These are phyloP conservation scores for Leptobrachium ailaonicum DNA, from an alignment of 2,113 vertebrate species.

Conservation along the genomic window DNA sequence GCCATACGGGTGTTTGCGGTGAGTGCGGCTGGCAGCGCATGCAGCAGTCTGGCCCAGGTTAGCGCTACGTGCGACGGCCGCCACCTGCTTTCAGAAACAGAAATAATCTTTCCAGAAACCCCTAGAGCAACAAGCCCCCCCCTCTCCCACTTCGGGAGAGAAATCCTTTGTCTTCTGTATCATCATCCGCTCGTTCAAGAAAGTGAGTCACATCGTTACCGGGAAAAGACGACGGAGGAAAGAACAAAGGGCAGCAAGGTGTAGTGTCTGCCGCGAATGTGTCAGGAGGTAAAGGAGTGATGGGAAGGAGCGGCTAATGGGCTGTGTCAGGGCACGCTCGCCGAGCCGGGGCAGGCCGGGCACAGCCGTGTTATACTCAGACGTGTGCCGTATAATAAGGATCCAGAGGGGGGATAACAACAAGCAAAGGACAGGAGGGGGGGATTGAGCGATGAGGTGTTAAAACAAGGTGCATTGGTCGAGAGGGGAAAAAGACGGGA, in stretches of 20 bases:
- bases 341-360: not conserved
- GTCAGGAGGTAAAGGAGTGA: not conserved
- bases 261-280: not conserved
- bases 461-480: too few relatives aligned
- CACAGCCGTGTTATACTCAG: not conserved
- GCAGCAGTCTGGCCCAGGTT: not conserved
- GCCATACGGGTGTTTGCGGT: too few relatives aligned
- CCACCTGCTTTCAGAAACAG: too few relatives aligned
- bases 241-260: not conserved
- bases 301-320: not conserved
- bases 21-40: too few relatives aligned
- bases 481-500: too few relatives aligned
- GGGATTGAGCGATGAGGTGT: too few relatives aligned
- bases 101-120: not conserved
- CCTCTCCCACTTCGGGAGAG: not conserved
- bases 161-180: constrained; percentile 6
- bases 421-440: too few relatives aligned
- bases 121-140: not conserved
- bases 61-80: not conserved
- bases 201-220: constrained; percentile 28
- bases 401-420: too few relatives aligned
- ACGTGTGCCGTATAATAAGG: too few relatives aligned
- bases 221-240: not conserved
- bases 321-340: not conserved
- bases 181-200: constrained; percentile 2